These are phyloP conservation scores for Halcyon chelicuti DNA, from an alignment of 2,797 vertebrate genomes.

Conservation along the genomic window DNA sequence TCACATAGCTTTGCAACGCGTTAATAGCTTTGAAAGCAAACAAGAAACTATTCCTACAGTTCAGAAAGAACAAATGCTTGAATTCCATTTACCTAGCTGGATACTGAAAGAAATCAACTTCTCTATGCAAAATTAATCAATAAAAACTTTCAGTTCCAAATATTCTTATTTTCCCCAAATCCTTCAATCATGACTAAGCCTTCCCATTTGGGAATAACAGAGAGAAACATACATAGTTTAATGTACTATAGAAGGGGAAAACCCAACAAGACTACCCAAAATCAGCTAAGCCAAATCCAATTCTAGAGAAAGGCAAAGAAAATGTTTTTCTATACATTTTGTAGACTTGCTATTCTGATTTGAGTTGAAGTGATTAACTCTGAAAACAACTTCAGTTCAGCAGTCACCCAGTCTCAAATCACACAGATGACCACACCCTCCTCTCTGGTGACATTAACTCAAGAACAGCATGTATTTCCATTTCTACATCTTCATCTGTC, in stretches of 20 bases:
- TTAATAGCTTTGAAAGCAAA: not conserved
- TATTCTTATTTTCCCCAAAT: not conserved
- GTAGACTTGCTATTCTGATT: not conserved
- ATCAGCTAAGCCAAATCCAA: not conserved
- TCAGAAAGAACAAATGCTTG: not conserved
- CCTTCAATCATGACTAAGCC: not conserved
- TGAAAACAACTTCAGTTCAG: not conserved
- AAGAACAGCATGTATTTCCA: not conserved
- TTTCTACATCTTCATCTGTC: not conserved
- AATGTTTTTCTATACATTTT: not conserved
- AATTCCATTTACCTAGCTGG: not conserved
- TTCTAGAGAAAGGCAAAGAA: not conserved
- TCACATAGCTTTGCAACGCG: not conserved
- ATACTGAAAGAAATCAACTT: not conserved
- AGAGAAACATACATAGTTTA: not conserved
- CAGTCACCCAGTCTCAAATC: not conserved
- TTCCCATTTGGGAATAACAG: not conserved
- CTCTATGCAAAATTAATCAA: not conserved
- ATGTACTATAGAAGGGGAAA: not conserved
- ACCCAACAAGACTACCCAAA: not conserved
- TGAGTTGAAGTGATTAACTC: not conserved
- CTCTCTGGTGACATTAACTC: not conserved
- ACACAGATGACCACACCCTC: slow-evolving; percentile 25
- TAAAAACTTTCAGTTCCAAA: not conserved
- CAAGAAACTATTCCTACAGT: not conserved